These are phyloP conservation scores for Trichonephila clavata DNA, from an alignment of 1,140 invertebrate genomes.

Conservation along the genomic window DNA sequence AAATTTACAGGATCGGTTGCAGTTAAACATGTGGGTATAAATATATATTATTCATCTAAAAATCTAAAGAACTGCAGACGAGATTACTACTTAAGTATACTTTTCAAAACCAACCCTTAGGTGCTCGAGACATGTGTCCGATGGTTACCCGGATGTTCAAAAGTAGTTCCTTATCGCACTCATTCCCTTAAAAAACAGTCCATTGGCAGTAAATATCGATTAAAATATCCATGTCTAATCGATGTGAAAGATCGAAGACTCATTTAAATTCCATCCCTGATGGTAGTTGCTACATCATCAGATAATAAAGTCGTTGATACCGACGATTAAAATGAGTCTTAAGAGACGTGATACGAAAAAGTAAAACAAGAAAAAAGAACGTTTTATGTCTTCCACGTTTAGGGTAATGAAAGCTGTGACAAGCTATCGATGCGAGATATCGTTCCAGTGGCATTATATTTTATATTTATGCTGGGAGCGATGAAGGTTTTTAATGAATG, in stretches of 20 bases:
- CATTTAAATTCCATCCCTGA: slow-evolving; percentile 39
- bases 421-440: not conserved
- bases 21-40: too few species aligned
- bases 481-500: not conserved
- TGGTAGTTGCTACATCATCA: not conserved
- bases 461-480: slow-evolving; percentile 10
- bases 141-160: slow-evolving; percentile 18
- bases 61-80: not conserved
- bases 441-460: not conserved
- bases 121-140: not conserved
- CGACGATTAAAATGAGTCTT: not conserved
- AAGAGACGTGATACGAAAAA: not conserved
- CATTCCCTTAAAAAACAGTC: not conserved
- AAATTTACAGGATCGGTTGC: too few species aligned
- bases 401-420: slow-evolving; percentile 37
- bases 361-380: not conserved
- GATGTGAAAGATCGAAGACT: not conserved
- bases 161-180: not conserved
- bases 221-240: slow-evolving; percentile 51
- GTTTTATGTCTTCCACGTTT: slow-evolving; percentile 32
- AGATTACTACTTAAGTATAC: not conserved
- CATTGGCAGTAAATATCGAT: slow-evolving; percentile 56
- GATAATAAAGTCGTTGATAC: slow-evolving; percentile 57
- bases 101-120: not conserved
- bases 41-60: not conserved